Base-by-base conservation (phyloP, 2,113 vertebrate species). In the Cervus canadensis region DNA sequence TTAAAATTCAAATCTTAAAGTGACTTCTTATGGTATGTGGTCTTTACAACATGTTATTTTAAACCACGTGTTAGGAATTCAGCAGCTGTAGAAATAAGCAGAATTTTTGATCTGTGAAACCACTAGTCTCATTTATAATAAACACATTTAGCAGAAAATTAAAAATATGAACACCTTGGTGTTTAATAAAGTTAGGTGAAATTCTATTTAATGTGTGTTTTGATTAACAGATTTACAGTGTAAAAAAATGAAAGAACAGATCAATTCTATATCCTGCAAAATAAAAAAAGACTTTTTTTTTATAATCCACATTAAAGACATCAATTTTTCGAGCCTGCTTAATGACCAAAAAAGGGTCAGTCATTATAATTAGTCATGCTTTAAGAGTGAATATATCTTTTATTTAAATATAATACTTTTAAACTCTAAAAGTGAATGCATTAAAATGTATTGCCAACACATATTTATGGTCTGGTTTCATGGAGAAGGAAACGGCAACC, bases 221-320 rank as follows among this genome's bases (percentile, higher is more conserved):
- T 84, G 26, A 62, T 21, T 94, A 84, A 82, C 13, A 64, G 85
- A 87, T 87, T 64, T 93, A 45, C 36, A 82, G 43, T 52, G 36
- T 62, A 5, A 86, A 86, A 86, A 97, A 96, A 82, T 36, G 9
- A 94, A 96, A 95, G 10, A 62, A 59, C 12, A 91, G 14, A 86
- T 43, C 23, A 91, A 50, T 67, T 59, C 71, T 64, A 6, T 86
- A 19, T 71, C 23, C 16, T 48, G 28, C 0, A 86, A 96, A 64
- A 67, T 48, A 62, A 4, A 59, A 59, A 40, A 60, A 71, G 40
- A 50, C 4, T 26, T 16, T 6, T 13, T 94, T 92, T 74, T 76
- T 94, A 85, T 40, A 91, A 64, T 6, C 2, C 85, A 74, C 3
- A 1, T 76, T 60, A 89, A 88, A 30, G 54, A 90, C 3, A 5